Base-by-base conservation (phyloP, 1,140 invertebrate species). In the Drosophila pandora region DNA sequence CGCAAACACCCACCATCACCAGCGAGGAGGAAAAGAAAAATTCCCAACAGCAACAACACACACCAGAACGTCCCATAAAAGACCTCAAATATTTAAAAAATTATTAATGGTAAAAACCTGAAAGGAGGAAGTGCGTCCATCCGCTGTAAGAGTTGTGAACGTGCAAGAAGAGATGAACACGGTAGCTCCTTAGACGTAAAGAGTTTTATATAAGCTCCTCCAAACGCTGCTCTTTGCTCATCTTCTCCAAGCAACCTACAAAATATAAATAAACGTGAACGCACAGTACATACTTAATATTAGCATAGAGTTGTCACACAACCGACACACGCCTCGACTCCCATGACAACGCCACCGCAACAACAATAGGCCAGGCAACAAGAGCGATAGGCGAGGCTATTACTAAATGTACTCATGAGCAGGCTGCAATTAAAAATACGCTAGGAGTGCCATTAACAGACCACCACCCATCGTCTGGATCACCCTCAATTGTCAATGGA, bases 371-470 rank as follows among this genome's bases (percentile, higher is more conserved):
- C 39, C 34, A 69, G 34, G 49, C 60, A 68, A 43, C 59, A 60
- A 23, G 8, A 72, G 23, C 67, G 65, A 58, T 39, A 67, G 47
- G 13, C 60, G 9, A 7, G 32, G 39, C 50, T 30, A 56, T 57
- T 76, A 76, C 65, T 79, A 88, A 88, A 88, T 88, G 77, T 77
- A 74, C 81, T 82, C 75, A 78, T 78, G 52, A 76, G 70, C 69
- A 57, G 59, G 45, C 60, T 65, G 68, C 75, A 85, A 87, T 87
- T 85, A 85, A 87, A 81, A 81, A 82, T 78, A 76, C 62, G 75
- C 62, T 49, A 71, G 78, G 82, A 74, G 78, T 59, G 50, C 79
- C 73, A 81, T 76, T 81, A 72, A 50, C 57, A 45, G 39, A 57
- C 55, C 59, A 52, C 62, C 59, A 58, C 65, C 65, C 60, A 60